phyloP scores from a whole-genome alignment of 1,140 invertebrate genomes.

The Dreissena polymorpha region DNA sequence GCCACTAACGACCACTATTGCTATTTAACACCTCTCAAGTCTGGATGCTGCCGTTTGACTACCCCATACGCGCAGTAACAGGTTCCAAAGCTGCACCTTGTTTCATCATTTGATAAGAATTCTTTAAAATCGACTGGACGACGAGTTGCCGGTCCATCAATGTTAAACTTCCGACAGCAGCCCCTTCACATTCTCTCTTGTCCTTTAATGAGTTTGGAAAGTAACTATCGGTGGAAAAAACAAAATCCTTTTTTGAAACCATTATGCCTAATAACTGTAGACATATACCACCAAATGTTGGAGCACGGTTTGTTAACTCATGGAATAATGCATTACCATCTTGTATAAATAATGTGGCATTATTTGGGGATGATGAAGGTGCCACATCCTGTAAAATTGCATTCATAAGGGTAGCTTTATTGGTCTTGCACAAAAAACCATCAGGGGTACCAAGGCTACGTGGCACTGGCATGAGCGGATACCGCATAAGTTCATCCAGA shows the following conservation, averaged over 20 bases:
- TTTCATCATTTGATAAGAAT: slow-evolving; percentile 60
- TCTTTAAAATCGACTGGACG: slow-evolving; percentile 49
- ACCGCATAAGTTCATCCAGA: no score
- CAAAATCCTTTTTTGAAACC: slow-evolving; percentile 4
- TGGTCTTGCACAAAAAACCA: no score
- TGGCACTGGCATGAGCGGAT: no score
- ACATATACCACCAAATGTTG: slow-evolving; percentile 29
- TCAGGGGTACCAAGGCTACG: no score
- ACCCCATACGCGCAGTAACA: slow-evolving; percentile 39
- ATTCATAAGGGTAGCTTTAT: no score
- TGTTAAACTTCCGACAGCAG: slow-evolving; percentile 7
- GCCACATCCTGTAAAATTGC: no score
- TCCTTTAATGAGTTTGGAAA: neutral
- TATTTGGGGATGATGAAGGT: slow-evolving; percentile 9
- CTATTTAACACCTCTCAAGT: no score
- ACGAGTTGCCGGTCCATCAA: slow-evolving; percentile 46
- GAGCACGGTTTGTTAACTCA: slow-evolving; percentile 29
- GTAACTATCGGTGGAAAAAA: slow-evolving; percentile 24
- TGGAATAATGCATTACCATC: slow-evolving; percentile 57
- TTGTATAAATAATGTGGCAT: slow-evolving; percentile 18
- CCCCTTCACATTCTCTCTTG: slow-evolving; percentile 30
- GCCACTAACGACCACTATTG: no score
- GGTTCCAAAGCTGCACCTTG: slow-evolving; percentile 42
- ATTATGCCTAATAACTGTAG: slow-evolving; percentile 17
- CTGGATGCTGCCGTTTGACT: neutral